These are phyloP conservation scores for Hypena proboscidalis DNA, from an alignment of 2,888 invertebrate genomes.

Conservation along the genomic window DNA sequence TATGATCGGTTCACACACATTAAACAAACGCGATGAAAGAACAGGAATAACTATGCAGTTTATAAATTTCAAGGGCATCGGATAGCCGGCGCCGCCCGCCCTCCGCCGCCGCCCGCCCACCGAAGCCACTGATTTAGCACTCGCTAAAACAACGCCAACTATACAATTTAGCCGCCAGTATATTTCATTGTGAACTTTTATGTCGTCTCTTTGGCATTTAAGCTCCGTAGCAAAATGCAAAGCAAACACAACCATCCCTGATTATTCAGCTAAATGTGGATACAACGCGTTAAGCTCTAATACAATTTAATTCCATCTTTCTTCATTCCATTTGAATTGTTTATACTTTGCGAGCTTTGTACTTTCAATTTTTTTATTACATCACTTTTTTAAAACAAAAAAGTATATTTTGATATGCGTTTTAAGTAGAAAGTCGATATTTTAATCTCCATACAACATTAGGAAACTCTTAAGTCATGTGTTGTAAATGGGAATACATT, in stretches of 20 bases:
- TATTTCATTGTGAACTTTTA: constrained; percentile 38
- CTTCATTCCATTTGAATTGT: constrained; percentile 19
- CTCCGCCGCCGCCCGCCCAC: constrained; percentile 29
- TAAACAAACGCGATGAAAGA: constrained; percentile 16
- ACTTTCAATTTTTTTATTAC: constrained; percentile 12
- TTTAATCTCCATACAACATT: constrained; percentile 19
- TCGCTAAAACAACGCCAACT: constrained; percentile 52
- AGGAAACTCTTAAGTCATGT: constrained; percentile 15
- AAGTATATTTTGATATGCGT: constrained; percentile 7
- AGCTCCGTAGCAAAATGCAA: constrained; percentile 25
- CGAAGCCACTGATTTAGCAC: constrained; percentile 52
- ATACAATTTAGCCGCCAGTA: constrained; percentile 39
- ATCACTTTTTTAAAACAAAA: neutral
- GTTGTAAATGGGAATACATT: constrained; percentile 23
- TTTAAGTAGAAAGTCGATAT: constrained; percentile 21
- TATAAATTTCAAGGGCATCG: constrained; percentile 44
- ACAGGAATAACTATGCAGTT: constrained; percentile 38
- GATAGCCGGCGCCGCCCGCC: constrained; percentile 30
- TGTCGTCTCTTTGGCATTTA: constrained; percentile 40
- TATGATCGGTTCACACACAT: constrained; percentile 11
- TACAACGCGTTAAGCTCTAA: constrained; percentile 13
- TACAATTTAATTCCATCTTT: constrained; percentile 16
- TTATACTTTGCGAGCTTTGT: constrained; percentile 11
- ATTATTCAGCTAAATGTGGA: constrained; percentile 15
- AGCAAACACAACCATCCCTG: constrained; percentile 12